Percentiles rank a stretch among this genome's conserved stretches.
Evolutionary conservation across 1,140 invertebrate species (phyloP).

Genomic region (Diorhabda elongata): DNA sequence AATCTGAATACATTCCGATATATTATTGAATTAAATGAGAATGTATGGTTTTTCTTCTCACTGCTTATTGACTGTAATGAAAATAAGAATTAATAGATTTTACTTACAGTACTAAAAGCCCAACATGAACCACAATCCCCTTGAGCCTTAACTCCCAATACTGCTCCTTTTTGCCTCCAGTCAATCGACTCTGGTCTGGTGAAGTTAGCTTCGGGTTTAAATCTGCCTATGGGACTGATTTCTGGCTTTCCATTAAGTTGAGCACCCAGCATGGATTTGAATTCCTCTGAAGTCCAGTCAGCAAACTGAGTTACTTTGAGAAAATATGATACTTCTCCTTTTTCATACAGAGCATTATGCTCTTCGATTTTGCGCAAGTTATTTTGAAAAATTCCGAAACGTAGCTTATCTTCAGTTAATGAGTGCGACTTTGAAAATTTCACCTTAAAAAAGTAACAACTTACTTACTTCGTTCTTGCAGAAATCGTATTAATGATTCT

Average conservation of each 20-base stretch:
- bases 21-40: too few species aligned
- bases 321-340: slow-evolving; percentile 24
- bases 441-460: slow-evolving; percentile 9
- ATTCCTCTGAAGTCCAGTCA: slow-evolving; percentile 29
- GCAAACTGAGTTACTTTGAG: slow-evolving; percentile 31
- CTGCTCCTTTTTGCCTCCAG: background rate
- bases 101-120: slow-evolving; percentile 52
- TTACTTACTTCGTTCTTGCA: too few species aligned
- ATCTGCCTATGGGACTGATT: too few species aligned
- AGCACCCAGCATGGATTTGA: slow-evolving; percentile 38
- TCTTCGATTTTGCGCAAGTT: slow-evolving; percentile 21
- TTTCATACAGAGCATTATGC: slow-evolving; percentile 25
- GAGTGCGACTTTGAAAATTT: slow-evolving; percentile 17
- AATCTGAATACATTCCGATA: too few species aligned
- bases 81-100: too few species aligned
- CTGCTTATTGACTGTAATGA: too few species aligned
- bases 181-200: background rate
- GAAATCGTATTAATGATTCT: too few species aligned
- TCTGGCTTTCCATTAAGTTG: too few species aligned
- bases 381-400: slow-evolving; percentile 26
- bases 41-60: too few species aligned
- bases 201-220: background rate
- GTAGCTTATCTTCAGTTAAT: slow-evolving; percentile 22
- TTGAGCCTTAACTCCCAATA: slow-evolving; percentile 35
- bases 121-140: slow-evolving; percentile 51